phyloP scores from a whole-genome alignment of 2,888 invertebrate genomes.

The Chalcosyrphus nemorum region DNA sequence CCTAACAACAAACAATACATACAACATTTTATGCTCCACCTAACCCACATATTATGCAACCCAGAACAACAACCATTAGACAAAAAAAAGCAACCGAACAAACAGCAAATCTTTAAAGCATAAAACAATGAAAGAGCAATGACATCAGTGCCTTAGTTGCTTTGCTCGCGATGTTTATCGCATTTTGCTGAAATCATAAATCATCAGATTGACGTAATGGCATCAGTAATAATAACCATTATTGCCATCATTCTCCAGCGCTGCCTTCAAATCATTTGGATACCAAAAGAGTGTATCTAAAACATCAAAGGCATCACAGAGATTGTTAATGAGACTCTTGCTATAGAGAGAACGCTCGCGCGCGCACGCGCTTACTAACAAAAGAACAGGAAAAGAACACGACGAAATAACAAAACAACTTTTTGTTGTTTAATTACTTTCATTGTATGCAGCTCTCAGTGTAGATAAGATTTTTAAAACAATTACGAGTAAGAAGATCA shows the following conservation, averaged over 20 bases:
- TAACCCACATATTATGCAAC: not conserved
- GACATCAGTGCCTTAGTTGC: constrained; percentile 8
- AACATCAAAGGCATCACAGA: constrained; percentile 27
- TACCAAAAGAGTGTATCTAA: constrained; percentile 11
- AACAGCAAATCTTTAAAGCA: not conserved
- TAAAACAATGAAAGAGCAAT: constrained; percentile 28
- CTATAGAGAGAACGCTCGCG: constrained; percentile 9
- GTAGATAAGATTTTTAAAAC: constrained; percentile 64
- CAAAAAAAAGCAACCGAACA: not conserved
- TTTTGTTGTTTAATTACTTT: constrained; percentile 66
- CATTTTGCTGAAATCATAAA: constrained; percentile 71
- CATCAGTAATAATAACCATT: constrained; percentile 64
- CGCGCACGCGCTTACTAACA: constrained; percentile 6
- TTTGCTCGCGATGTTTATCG: constrained; percentile 44
- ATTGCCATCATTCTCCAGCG: constrained; percentile 42
- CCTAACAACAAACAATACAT: too few relatives aligned
- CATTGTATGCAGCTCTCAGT: constrained; percentile 61
- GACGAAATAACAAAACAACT: constrained; percentile 19
- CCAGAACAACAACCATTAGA: not conserved
- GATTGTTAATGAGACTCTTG: constrained; percentile 63
- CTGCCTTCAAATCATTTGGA: constrained; percentile 42
- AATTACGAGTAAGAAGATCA: constrained; percentile 64
- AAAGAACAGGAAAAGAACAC: constrained; percentile 64
- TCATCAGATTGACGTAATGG: constrained; percentile 71
- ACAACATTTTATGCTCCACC: not conserved